Evolutionary conservation across 2,888 invertebrate species (phyloP), one percentile per base, ranked within the genome.

Genomic region (Cantharis rufa): DNA sequence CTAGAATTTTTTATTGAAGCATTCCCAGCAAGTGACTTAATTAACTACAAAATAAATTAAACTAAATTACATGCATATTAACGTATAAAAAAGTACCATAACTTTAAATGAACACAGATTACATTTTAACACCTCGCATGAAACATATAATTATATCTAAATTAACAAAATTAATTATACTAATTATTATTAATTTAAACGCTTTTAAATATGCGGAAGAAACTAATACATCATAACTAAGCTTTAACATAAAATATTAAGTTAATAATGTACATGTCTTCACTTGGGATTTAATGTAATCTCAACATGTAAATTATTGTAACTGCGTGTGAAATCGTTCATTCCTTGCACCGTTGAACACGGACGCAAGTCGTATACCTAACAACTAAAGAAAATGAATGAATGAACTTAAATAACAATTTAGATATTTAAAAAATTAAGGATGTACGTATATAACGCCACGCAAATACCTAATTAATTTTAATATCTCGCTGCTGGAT

Each of bases 281-380:
- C 64, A 66, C 64, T 18, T 66, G 13, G 15, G 64, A 70, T 70
- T 78, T 76, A 74, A 71, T 81, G 76, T 80, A 82, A 82, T 82
- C 81, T 81, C 77, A 78, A 82, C 80, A 77, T 75, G 77, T 76
- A 78, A 72, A 78, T 75, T 75, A 74, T 74, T 77, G 78, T 82
- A 83, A 84, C 82, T 84, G 84, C 84, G 84, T 84, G 84, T 81
- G 84, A 84, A 84, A 85, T 82, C 82, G 82, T 80, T 81, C 80
- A 82, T 83, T 84, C 81, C 83, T 83, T 82, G 82, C 83, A 79
- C 84, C 82, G 82, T 72, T 81, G 81, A 83, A 82, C 84, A 84
- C 82, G 82, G 84, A 84, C 84, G 82, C 83, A 76, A 84, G 82
- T 82, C 84, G 83, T 84, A 84, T 83, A 48, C 32, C 32, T 48